Conservation (phyloP, 2,113 vertebrate genomes). For the Eudyptes chrysolophus region DNA sequence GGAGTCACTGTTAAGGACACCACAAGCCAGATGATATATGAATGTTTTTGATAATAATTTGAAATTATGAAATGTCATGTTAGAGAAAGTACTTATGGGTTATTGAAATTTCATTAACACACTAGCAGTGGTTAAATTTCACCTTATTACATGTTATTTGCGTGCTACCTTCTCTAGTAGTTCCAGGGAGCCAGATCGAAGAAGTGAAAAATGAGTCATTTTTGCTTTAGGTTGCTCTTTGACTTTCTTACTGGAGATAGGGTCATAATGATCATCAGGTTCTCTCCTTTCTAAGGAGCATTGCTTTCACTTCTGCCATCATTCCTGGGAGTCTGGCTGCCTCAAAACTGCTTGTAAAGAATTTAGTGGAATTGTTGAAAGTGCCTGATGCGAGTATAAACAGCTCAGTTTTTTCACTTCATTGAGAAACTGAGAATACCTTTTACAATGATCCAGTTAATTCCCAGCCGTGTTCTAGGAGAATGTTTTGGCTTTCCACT, state of each 20-base stretch:
- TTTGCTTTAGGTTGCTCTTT: background rate
- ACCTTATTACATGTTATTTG: background rate
- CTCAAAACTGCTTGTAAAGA: background rate
- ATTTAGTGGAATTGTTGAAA: background rate
- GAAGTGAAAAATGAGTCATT: background rate
- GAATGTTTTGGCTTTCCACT: background rate
- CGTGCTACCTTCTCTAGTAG: background rate
- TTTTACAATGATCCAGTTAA: background rate
- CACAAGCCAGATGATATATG: background rate
- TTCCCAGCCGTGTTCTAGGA: background rate
- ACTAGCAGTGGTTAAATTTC: background rate
- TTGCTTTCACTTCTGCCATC: background rate
- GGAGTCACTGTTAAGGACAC: background rate
- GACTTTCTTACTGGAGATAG: accelerated
- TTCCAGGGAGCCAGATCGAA: background rate
- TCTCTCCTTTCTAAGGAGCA: background rate
- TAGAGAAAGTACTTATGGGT: background rate
- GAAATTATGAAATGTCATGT: background rate
- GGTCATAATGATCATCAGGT: background rate
- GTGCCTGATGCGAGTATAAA: background rate
- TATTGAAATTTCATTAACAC: background rate
- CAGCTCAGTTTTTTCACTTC: background rate
- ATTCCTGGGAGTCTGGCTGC: background rate
- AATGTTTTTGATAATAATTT: background rate
- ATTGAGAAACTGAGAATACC: background rate